Conservation (phyloP, 2,888 invertebrate genomes). For the Zaprionus bogoriensis region DNA sequence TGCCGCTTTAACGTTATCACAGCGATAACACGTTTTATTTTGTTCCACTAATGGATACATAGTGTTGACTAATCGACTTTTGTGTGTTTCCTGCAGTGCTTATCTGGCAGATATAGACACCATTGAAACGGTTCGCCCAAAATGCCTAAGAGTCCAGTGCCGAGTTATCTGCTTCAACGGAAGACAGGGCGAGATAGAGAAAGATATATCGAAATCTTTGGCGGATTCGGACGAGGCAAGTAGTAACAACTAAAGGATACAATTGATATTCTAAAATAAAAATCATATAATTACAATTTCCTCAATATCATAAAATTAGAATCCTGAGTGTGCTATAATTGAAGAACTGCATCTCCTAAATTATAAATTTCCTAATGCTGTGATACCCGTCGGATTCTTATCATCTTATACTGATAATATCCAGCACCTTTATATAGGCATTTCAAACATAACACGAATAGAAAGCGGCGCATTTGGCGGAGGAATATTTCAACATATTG, state of each 20-base stretch:
- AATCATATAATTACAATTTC: not conserved
- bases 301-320: slow-evolving; percentile 1
- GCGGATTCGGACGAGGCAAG: slow-evolving; percentile 24
- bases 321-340: slow-evolving; percentile 44
- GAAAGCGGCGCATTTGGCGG: slow-evolving; percentile 66
- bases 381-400: slow-evolving; percentile 61
- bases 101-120: slow-evolving; percentile 13
- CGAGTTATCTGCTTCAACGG: slow-evolving; percentile 65
- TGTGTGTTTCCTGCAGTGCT: slow-evolving; percentile 25
- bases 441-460: slow-evolving; percentile 56
- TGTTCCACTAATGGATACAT: slow-evolving; percentile 31
- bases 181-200: slow-evolving; percentile 41
- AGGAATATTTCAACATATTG: slow-evolving; percentile 51
- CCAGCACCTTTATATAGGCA: slow-evolving; percentile 48
- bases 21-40: slow-evolving; percentile 26
- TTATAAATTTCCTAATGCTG: slow-evolving; percentile 56
- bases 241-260: not conserved
- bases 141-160: slow-evolving; percentile 51
- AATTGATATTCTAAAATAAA: not conserved
- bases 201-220: slow-evolving; percentile 47
- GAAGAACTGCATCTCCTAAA: slow-evolving; percentile 67
- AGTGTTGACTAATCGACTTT: slow-evolving; percentile 16
- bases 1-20: slow-evolving; percentile 20
- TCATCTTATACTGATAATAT: slow-evolving; percentile 51
- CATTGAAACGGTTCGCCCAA: not conserved